These are phyloP conservation scores for Chaunax sp. DNA, from an alignment of 2,797 vertebrate species.

Conservation along the genomic window DNA sequence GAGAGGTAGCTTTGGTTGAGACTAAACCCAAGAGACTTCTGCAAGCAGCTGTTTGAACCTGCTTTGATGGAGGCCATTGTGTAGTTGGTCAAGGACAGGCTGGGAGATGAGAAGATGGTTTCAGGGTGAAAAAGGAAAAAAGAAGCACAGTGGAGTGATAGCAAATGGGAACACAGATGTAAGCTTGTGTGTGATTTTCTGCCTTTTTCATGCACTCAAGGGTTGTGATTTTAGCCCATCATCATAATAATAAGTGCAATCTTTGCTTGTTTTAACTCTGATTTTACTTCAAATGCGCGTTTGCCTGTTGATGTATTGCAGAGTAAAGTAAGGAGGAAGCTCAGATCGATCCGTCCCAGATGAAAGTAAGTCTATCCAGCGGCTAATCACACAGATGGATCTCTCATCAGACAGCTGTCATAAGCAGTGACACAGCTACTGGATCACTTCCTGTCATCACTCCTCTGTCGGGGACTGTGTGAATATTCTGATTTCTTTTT, in stretches of 20 bases:
- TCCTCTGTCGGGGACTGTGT: not conserved
- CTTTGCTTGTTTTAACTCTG: not conserved
- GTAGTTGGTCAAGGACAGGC: constrained; percentile 30
- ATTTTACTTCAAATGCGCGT: not conserved
- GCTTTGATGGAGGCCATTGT: constrained; percentile 37
- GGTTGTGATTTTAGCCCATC: not conserved
- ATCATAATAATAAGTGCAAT: not conserved
- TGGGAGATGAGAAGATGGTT: constrained; percentile 22
- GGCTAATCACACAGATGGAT: constrained; percentile 70
- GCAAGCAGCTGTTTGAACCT: constrained; percentile 4
- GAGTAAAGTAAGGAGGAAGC: not conserved
- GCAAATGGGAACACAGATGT: not conserved
- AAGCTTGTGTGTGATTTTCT: not conserved
- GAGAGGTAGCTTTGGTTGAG: constrained; percentile 8
- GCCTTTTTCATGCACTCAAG: not conserved
- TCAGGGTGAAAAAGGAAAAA: not conserved
- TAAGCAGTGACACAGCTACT: constrained; percentile 43
- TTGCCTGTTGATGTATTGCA: not conserved
- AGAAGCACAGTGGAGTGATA: not conserved
- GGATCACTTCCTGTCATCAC: constrained; percentile 57
- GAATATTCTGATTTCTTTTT: not conserved
- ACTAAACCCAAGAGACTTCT: constrained; percentile 9
- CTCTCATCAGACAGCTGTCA: constrained; percentile 60
- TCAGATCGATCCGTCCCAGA: constrained; percentile 52
- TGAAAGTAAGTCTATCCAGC: constrained; percentile 30